A percentile compares a stretch with the other conserved stretches of the same genome.
Evolutionary conservation across 2,888 invertebrate genomes (phyloP).

Genomic region (Pelosia muscerda): DNA sequence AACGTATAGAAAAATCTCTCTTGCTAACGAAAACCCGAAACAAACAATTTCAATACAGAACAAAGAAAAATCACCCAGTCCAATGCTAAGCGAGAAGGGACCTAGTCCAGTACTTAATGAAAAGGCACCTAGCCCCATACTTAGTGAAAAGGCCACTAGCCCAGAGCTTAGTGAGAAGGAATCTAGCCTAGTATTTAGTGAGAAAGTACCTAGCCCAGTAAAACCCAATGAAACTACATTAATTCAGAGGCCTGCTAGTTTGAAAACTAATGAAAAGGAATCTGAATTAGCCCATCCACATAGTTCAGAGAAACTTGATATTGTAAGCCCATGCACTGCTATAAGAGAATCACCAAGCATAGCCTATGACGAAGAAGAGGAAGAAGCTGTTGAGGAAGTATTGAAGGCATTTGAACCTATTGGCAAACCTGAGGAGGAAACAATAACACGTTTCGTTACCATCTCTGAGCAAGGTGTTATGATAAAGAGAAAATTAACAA

Average conservation of each 20-base stretch:
- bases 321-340: background rate
- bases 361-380: slow-evolving; percentile 10
- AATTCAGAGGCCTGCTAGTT: background rate
- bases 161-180: background rate
- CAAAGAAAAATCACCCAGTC: no score
- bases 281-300: background rate
- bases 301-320: background rate
- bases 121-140: slow-evolving; percentile 14
- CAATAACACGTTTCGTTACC: slow-evolving; percentile 27
- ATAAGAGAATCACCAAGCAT: background rate
- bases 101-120: background rate
- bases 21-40: slow-evolving; percentile 40
- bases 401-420: slow-evolving; percentile 21
- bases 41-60: slow-evolving; percentile 22
- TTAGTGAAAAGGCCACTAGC: background rate
- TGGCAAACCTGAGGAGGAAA: slow-evolving; percentile 34
- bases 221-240: slow-evolving; percentile 12
- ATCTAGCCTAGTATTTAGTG: slow-evolving; percentile 8
- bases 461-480: slow-evolving; percentile 29
- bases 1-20: slow-evolving; percentile 38
- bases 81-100: slow-evolving; percentile 5
- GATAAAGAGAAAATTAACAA: slow-evolving; percentile 29
- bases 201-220: slow-evolving; percentile 7
- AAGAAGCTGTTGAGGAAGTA: slow-evolving; percentile 25
- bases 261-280: background rate